Evolutionary conservation across 2,888 invertebrate species (phyloP), one percentile per base, ranked within the genome.

Genomic region (Ichneumoninae sp.): DNA sequence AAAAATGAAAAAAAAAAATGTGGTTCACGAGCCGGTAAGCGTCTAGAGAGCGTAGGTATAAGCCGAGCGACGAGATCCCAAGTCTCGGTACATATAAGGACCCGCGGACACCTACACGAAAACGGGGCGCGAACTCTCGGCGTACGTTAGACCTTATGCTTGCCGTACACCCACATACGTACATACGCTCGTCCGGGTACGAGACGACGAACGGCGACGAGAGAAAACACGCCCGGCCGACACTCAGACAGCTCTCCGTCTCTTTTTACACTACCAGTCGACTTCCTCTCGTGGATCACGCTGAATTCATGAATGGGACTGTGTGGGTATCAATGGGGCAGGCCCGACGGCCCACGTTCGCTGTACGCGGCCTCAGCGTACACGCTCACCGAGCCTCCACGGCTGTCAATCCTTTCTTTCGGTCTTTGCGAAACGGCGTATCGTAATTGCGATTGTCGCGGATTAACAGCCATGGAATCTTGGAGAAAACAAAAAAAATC

Each of bases 271-370:
- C 77, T 86, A 82, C 80, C 83, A 84, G 79, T 84, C 81, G 82
- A 80, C 88, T 91, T 90, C 91, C 90, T 91, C 90, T 91, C 90
- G 88, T 89, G 89, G 85, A 88, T 89, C 90, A 71, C 79, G 88
- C 86, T 90, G 89, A 89, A 91, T 91, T 90, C 91, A 91, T 91
- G 91, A 91, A 91, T 91, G 91, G 90, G 54, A 89, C 80, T 87
- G 91, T 91, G 90, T 88, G 89, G 90, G 88, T 89, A 91, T 91
- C 91, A 91, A 91, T 91, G 91, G 89, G 89, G 88, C 88, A 85
- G 84, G 82, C 84, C 82, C 84, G 76, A 47, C 84, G 84, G 76
- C 84, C 84, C 84, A 85, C 84, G 84, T 82, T 19, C 62, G 19
- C 36, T 71, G 60, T 52, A 77, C 71, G 68, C 36, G 33, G 68